Evolutionary conservation across 2,797 vertebrate genomes (phyloP), one percentile per base, ranked within the genome.

Genomic region (Pangasius krempfi): DNA sequence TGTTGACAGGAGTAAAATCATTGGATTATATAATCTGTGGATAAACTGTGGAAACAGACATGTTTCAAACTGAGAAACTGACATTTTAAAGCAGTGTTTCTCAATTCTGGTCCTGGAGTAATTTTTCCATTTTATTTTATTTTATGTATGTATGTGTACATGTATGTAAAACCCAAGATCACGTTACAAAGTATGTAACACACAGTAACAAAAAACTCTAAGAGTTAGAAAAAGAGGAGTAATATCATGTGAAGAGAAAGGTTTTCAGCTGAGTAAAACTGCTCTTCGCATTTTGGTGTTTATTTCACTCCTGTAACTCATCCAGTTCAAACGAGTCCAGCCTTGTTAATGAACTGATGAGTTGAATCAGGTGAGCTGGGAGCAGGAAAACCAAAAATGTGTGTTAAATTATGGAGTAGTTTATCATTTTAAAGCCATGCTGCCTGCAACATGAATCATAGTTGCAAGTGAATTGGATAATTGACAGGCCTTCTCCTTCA

Each of bases 1-100:
- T 82, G 80, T 82, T 82, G 37, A 62, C 25, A 14, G 25, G 58
- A 62, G 56, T 82, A 44, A 82, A 62, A 82, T 82, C 37, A 62
- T 44, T 44, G 25, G 33, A 82, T 82, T 60, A 82, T 82, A 44
- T 62, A 44, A 82, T 62, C 80, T 40, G 56, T 82, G 80, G 4
- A 44, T 82, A 62, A 62, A 82, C 56, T 44, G 33, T 82, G 80
- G 80, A 62, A 62, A 44, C 54, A 58, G 30, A 27, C 5, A 50
- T 76, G 33, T 60, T 79, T 54, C 12, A 54, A 78, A 54, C 78
- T 37, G 52, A 37, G n/a, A 54, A 20, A 18, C 3, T 30, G 2
- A 80, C 33, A 18, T 80, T 33, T 56, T 5, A 80, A 33, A 80
- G 78, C 50, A 20, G 20, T 33, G 30, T 40, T 60, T 81, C 22